A percentile compares a stretch with the other conserved stretches of the same genome.
Conservation (phyloP, 2,797 vertebrate species). For the Atherinosoma microstoma region DNA sequence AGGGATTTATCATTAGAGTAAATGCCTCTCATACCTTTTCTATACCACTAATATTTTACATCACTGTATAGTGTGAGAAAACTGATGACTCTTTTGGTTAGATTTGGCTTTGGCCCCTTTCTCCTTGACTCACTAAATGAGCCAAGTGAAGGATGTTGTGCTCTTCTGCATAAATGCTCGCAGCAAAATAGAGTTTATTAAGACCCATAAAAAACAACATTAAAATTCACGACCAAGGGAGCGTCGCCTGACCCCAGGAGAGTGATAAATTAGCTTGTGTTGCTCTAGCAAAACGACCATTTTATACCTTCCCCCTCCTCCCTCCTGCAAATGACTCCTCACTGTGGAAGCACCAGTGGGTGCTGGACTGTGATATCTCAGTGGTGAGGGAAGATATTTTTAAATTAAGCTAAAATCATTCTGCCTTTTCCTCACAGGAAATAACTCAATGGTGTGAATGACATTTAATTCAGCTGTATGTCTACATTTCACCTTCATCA, state of each 20-base stretch:
- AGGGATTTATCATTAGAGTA: background rate
- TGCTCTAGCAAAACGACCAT: slow-evolving; percentile 83
- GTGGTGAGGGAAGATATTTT: slow-evolving; percentile 16
- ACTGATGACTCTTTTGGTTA: slow-evolving; percentile 72
- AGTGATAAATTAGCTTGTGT: slow-evolving; percentile 86
- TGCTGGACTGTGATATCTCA: slow-evolving; percentile 13
- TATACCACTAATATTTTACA: slow-evolving; percentile 52
- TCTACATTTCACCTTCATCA: slow-evolving; percentile 30
- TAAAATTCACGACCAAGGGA: slow-evolving; percentile 86
- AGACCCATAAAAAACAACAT: slow-evolving; percentile 87
- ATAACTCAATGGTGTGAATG: slow-evolving; percentile 38
- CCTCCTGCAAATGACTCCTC: background rate
- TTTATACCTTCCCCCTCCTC: slow-evolving; percentile 70
- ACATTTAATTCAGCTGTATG: slow-evolving; percentile 53
- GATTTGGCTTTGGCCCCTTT: slow-evolving; percentile 70
- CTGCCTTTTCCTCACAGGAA: slow-evolving; percentile 33
- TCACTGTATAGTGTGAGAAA: slow-evolving; percentile 52
- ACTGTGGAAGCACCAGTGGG: slow-evolving; percentile 18
- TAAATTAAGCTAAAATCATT: slow-evolving; percentile 26
- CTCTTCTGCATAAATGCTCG: slow-evolving; percentile 84
- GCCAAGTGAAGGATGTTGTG: slow-evolving; percentile 83
- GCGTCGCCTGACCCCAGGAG: slow-evolving; percentile 81
- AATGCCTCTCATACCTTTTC: slow-evolving; percentile 26
- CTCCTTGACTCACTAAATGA: slow-evolving; percentile 84
- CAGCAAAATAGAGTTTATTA: slow-evolving; percentile 88